Percentiles rank a stretch among this genome's conserved stretches.
phyloP scores from a whole-genome alignment of 2,113 vertebrate genomes.

The Phainopepla nitens region DNA sequence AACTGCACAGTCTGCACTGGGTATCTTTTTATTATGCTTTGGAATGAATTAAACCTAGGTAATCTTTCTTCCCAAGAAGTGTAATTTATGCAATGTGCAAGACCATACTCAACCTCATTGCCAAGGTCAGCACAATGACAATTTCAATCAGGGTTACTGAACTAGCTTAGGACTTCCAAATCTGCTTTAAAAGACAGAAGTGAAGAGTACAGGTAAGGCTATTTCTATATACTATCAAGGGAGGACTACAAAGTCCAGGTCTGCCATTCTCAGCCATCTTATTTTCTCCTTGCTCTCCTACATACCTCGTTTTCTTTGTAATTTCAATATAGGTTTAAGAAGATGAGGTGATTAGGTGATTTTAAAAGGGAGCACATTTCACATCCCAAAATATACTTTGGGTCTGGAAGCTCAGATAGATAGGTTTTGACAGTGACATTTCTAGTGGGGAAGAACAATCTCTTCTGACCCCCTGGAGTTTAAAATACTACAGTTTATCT shows the following conservation, averaged over 20 bases:
- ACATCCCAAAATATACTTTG: not conserved
- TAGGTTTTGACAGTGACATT: not conserved
- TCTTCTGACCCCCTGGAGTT: not conserved
- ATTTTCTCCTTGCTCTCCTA: not conserved
- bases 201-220: not conserved
- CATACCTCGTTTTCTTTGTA: not conserved
- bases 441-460: not conserved
- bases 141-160: not conserved
- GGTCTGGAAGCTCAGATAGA: not conserved
- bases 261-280: not conserved
- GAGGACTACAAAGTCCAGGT: not conserved
- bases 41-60: slow-evolving; percentile 1
- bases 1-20: not conserved
- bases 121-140: not conserved
- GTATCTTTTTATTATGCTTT: not conserved
- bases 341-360: not conserved
- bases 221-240: not conserved
- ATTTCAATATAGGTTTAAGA: not conserved
- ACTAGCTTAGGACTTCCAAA: not conserved
- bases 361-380: not conserved
- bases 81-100: not conserved
- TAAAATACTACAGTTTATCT: not conserved
- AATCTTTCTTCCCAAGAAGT: not conserved
- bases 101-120: not conserved
- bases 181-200: not conserved